A percentile compares a stretch with the other conserved stretches of the same genome.
These are phyloP conservation scores for Struthio camelus DNA, from an alignment of 2,113 vertebrate species.

Conservation along the genomic window DNA sequence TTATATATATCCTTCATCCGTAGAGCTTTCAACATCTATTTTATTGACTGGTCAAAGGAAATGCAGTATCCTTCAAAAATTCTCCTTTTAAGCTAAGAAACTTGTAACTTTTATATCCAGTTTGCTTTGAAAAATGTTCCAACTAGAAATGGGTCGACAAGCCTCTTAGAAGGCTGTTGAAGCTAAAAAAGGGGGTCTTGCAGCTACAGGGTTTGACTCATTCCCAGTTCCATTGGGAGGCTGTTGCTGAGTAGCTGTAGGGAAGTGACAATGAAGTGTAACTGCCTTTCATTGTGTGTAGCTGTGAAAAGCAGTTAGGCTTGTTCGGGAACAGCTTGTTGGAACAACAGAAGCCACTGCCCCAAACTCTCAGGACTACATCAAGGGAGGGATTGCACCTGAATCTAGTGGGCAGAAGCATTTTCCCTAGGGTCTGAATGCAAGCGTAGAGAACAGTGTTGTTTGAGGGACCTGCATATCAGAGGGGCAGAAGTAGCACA, in stretches of 20 bases:
- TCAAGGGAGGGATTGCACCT: not conserved
- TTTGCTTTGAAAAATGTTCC: constrained; percentile 13
- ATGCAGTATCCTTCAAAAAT: not conserved
- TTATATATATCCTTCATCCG: not conserved
- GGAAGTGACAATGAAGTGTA: not conserved
- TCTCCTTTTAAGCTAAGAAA: not conserved
- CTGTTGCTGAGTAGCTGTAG: not conserved
- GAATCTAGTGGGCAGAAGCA: not conserved
- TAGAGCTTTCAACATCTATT: not conserved
- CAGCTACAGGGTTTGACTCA: not conserved
- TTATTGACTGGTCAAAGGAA: not conserved
- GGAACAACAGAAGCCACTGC: not conserved
- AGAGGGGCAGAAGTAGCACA: not conserved
- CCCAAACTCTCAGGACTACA: not conserved
- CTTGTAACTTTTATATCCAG: not conserved
- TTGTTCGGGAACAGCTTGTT: fast-evolving
- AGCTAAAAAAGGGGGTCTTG: not conserved
- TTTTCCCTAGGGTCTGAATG: not conserved
- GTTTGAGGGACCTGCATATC: not conserved
- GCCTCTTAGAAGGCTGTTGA: not conserved
- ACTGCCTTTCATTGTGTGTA: not conserved
- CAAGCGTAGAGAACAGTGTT: not conserved
- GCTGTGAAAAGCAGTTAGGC: not conserved
- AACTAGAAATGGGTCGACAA: not conserved
- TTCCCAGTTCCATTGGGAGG: not conserved